Evolutionary conservation across 1,140 invertebrate species (phyloP).

Genomic region (Pseudomyrmex pallidus): DNA sequence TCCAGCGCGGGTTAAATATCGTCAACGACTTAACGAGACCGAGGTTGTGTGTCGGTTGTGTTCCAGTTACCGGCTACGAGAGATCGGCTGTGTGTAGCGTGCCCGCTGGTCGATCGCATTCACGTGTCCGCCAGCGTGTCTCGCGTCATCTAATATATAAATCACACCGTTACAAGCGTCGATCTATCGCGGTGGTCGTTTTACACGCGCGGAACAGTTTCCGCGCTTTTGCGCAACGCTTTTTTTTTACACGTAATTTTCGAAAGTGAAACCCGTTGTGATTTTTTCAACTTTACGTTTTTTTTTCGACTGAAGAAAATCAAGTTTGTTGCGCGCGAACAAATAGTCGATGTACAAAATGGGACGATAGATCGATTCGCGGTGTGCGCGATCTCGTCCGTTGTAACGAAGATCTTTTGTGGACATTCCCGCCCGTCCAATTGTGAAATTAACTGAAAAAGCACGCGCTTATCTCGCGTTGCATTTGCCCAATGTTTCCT

Average conservation of each 20-base stretch:
- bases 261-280: no score
- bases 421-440: not conserved
- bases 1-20: slow-evolving; percentile 59
- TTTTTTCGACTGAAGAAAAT: no score
- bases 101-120: slow-evolving; percentile 16
- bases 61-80: slow-evolving; percentile 28
- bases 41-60: slow-evolving; percentile 9
- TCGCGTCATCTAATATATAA: not conserved
- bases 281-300: no score
- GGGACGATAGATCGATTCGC: no score
- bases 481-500: slow-evolving; percentile 36
- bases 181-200: not conserved
- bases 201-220: no score
- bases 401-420: not conserved
- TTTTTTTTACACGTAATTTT: no score
- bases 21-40: slow-evolving; percentile 52
- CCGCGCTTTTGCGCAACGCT: no score
- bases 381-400: not conserved
- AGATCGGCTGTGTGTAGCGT: not conserved
- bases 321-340: no score
- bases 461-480: slow-evolving; percentile 7
- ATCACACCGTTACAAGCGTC: not conserved
- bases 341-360: no score
- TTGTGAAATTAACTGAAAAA: slow-evolving; percentile 28
- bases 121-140: not conserved